Conservation (phyloP, 2,888 invertebrate genomes). For the Drosophila quasianomalipes region DNA sequence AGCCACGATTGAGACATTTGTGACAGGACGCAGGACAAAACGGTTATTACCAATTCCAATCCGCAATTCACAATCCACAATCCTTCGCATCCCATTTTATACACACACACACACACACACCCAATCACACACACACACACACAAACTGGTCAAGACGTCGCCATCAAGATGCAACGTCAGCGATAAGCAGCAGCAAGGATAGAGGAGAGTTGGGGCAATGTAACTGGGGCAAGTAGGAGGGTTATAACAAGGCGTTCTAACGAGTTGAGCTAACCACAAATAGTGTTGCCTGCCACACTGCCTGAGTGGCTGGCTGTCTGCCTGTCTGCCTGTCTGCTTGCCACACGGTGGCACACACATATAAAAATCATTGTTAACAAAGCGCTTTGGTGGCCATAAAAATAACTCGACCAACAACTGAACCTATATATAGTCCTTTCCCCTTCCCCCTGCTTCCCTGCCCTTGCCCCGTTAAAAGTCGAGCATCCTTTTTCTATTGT, state of each 20-base stretch:
- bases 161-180: slow-evolving; percentile 65
- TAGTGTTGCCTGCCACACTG: slow-evolving; percentile 45
- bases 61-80: slow-evolving; percentile 40
- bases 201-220: slow-evolving; percentile 9
- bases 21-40: slow-evolving; percentile 68
- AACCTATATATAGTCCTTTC: slow-evolving; percentile 3
- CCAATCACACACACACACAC: slow-evolving; percentile 10
- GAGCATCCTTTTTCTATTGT: slow-evolving; percentile 63
- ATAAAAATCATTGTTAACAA: slow-evolving; percentile 81
- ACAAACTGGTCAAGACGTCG: slow-evolving; percentile 14
- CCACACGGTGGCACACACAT: slow-evolving; percentile 50
- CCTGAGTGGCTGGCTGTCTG: slow-evolving; percentile 5
- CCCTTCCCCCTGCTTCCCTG: not conserved
- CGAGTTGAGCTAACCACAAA: slow-evolving; percentile 76
- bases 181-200: slow-evolving; percentile 59
- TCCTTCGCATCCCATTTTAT: slow-evolving; percentile 57
- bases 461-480: not conserved
- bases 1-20: slow-evolving; percentile 79
- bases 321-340: not conserved
- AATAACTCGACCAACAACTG: slow-evolving; percentile 56
- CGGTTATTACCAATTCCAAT: slow-evolving; percentile 66
- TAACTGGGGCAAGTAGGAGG: slow-evolving; percentile 34
- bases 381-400: slow-evolving; percentile 76
- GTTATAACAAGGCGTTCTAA: slow-evolving; percentile 68
- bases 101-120: slow-evolving; percentile 6